A percentile compares a stretch with the other conserved stretches of the same genome.
Conservation (phyloP, 2,113 vertebrate genomes). For the Lepus americanus region DNA sequence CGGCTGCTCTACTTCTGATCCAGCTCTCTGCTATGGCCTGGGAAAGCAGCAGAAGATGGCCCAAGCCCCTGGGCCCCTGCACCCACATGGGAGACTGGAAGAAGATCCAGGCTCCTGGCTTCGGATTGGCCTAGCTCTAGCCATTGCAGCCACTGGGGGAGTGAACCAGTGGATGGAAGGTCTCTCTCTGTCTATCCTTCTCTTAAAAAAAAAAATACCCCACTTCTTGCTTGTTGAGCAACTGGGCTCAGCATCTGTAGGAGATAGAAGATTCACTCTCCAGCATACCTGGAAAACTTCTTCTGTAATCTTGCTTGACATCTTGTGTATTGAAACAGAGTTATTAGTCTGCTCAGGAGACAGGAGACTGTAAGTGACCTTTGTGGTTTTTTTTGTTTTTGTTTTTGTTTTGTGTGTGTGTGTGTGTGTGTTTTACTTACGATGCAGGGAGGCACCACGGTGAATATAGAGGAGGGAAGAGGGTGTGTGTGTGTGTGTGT, state of each 20-base stretch:
- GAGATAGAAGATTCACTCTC: neutral
- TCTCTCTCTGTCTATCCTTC: neutral
- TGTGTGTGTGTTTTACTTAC: too few species aligned
- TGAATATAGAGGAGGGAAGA: neutral
- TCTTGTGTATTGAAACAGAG: neutral
- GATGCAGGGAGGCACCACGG: neutral
- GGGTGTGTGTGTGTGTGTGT: neutral
- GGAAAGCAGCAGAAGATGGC: too few species aligned
- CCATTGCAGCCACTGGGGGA: too few species aligned
- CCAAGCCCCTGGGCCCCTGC: too few species aligned
- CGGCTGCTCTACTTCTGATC: too few species aligned
- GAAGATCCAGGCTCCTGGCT: too few species aligned
- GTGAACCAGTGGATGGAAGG: too few species aligned
- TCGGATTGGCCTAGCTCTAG: too few species aligned
- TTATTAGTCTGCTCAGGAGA: slow-evolving; percentile 13
- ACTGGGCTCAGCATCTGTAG: neutral
- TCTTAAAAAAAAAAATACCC: neutral
- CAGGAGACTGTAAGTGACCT: neutral
- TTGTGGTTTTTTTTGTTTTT: neutral
- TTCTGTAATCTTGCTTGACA: neutral
- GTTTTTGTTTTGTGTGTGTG: too few species aligned
- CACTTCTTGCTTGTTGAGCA: neutral
- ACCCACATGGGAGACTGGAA: too few species aligned
- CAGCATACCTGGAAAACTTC: neutral
- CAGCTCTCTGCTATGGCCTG: too few species aligned